Percentiles rank a stretch among this genome's conserved stretches.
phyloP scores from a whole-genome alignment of 1,140 invertebrate species.

The Drosophila guanche region DNA sequence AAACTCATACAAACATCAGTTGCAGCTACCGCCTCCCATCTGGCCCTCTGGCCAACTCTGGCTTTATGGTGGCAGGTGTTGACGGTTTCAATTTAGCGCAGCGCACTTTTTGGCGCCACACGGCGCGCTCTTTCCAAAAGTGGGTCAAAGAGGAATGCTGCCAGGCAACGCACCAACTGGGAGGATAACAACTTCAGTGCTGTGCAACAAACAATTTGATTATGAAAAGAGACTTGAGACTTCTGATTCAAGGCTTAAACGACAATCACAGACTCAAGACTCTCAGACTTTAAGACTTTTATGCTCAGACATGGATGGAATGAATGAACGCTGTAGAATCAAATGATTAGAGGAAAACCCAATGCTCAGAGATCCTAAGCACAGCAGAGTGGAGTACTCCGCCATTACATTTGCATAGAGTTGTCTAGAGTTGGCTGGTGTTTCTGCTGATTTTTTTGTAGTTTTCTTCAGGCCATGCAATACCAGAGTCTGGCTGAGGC shows the following conservation, averaged over 20 bases:
- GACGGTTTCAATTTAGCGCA: constrained; percentile 30
- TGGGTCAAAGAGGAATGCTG: constrained; percentile 33
- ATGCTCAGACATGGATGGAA: too few species aligned
- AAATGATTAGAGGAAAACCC: too few species aligned
- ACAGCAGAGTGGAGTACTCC: background rate
- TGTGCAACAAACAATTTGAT: constrained; percentile 1
- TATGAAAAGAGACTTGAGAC: background rate
- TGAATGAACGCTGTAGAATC: too few species aligned
- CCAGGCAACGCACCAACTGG: background rate
- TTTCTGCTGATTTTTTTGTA: background rate
- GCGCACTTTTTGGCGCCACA: constrained; percentile 17
- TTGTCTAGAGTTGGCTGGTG: constrained; percentile 4
- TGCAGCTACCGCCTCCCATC: background rate
- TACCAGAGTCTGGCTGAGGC: constrained; percentile 17
- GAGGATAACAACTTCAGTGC: constrained; percentile 1
- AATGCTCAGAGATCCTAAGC: background rate
- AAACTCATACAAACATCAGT: constrained; percentile 19
- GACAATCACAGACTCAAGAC: background rate
- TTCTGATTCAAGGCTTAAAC: background rate
- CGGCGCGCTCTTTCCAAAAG: background rate
- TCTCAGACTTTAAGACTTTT: too few species aligned
- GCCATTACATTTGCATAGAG: constrained; percentile 16
- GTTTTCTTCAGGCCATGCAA: constrained; percentile 12
- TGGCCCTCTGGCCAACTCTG: background rate
- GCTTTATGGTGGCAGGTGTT: background rate